Evolutionary conservation across 2,888 invertebrate genomes (phyloP).

Genomic region (Oscheius sp.): DNA sequence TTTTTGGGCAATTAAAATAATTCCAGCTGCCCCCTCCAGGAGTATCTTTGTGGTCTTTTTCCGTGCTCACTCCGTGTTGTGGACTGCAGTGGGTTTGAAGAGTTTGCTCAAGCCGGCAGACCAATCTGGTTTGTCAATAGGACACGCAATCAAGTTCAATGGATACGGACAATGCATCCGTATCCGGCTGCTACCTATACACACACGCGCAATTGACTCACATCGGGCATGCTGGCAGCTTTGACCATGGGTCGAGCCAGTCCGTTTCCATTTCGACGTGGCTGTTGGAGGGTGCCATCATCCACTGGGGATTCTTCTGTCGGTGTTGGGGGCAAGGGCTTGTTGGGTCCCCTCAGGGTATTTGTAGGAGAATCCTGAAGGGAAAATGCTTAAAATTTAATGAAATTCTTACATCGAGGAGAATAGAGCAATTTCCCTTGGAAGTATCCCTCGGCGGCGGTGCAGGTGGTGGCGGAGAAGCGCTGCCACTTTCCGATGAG

Average conservation of each 20-base stretch:
- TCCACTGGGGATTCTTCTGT: slow-evolving; percentile 79
- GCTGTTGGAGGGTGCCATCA: slow-evolving; percentile 22
- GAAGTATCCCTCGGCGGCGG: slow-evolving; percentile 72
- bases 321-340: slow-evolving; percentile 92
- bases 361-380: slow-evolving; percentile 41
- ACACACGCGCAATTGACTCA: slow-evolving; percentile 38
- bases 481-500: slow-evolving; percentile 40
- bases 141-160: slow-evolving; percentile 16
- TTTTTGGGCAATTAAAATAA: no score
- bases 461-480: slow-evolving; percentile 72
- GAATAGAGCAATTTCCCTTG: slow-evolving; percentile 53
- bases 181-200: neutral
- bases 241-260: slow-evolving; percentile 60
- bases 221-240: slow-evolving; percentile 66
- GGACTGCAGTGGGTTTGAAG: neutral
- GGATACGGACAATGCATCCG: slow-evolving; percentile 4
- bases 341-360: slow-evolving; percentile 80
- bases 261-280: slow-evolving; percentile 38
- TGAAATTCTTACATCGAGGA: slow-evolving; percentile 45
- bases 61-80: no score
- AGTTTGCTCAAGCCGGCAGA: slow-evolving; percentile 23
- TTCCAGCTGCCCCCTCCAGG: neutral
- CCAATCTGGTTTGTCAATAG: slow-evolving; percentile 31
- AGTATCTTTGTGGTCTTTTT: neutral
- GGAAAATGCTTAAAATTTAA: no score